Evolutionary conservation across 2,797 vertebrate genomes (phyloP).

Genomic region (Glyptemys insculpta): DNA sequence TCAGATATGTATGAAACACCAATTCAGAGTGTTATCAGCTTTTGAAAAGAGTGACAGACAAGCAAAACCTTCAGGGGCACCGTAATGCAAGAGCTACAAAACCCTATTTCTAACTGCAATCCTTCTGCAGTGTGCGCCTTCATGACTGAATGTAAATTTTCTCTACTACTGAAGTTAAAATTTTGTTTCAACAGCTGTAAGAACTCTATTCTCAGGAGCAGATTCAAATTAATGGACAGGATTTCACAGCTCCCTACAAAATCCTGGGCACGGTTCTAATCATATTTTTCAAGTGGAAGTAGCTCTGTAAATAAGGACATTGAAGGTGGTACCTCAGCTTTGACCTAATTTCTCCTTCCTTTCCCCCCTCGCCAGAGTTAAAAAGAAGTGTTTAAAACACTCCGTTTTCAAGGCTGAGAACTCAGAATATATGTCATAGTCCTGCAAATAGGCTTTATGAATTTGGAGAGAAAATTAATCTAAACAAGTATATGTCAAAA

Average conservation of each 20-base stretch:
- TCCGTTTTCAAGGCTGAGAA: neutral
- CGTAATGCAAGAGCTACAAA: neutral
- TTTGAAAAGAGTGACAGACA: neutral
- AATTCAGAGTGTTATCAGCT: neutral
- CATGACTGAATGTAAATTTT: neutral
- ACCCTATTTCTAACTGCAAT: neutral
- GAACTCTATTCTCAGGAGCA: neutral
- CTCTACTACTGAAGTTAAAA: neutral
- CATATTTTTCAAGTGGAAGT: neutral
- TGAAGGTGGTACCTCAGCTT: neutral
- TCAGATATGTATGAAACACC: neutral
- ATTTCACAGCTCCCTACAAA: neutral
- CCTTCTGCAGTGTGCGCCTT: neutral
- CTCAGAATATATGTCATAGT: neutral
- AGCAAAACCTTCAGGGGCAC: neutral
- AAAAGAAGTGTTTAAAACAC: neutral
- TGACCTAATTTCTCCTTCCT: neutral
- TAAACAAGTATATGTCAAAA: neutral
- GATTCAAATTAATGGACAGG: neutral
- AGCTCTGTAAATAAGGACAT: neutral
- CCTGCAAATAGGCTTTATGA: neutral
- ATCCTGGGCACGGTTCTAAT: neutral
- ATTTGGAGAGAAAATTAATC: neutral
- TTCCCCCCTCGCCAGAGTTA: neutral
- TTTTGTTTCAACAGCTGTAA: neutral